Conservation (phyloP, 1,140 invertebrate genomes). For the Drosophila tsacasi region DNA sequence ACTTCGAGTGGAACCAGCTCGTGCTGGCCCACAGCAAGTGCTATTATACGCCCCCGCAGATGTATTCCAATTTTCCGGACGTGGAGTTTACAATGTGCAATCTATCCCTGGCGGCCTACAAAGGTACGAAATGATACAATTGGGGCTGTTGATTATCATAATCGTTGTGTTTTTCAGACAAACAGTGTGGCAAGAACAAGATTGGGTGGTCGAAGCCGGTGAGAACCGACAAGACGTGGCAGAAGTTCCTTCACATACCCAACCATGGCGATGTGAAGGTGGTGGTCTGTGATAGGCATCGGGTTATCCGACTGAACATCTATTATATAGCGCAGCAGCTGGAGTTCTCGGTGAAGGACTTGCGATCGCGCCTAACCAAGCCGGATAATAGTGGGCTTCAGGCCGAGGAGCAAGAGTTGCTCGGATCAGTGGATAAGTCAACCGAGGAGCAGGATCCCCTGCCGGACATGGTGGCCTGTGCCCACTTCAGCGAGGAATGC, state of each 20-base stretch:
- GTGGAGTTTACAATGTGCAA: slow-evolving; percentile 78
- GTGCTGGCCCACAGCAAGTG: slow-evolving; percentile 64
- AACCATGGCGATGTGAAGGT: slow-evolving; percentile 90
- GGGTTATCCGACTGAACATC: slow-evolving; percentile 71
- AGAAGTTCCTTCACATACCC: slow-evolving; percentile 90
- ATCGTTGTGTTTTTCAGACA: slow-evolving; percentile 6
- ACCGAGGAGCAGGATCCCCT: background rate
- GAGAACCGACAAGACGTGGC: slow-evolving; percentile 85
- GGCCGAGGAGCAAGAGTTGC: background rate
- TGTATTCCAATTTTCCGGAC: slow-evolving; percentile 81
- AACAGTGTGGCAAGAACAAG: slow-evolving; percentile 42
- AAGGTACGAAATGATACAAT: slow-evolving; percentile 12
- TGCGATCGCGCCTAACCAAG: slow-evolving; percentile 67
- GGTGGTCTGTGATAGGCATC: slow-evolving; percentile 86
- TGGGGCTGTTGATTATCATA: background rate
- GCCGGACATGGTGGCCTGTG: slow-evolving; percentile 29
- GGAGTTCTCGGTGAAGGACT: slow-evolving; percentile 81
- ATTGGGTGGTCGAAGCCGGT: slow-evolving; percentile 86
- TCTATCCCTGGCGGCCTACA: slow-evolving; percentile 70
- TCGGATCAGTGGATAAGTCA: background rate
- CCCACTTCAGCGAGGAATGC: slow-evolving; percentile 61
- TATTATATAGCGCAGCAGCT: slow-evolving; percentile 79
- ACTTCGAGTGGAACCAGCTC: slow-evolving; percentile 80
- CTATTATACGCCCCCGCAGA: slow-evolving; percentile 80
- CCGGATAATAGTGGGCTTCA: slow-evolving; percentile 30